phyloP scores from a whole-genome alignment of 1,140 invertebrate genomes.

The Listronotus oregonensis region DNA sequence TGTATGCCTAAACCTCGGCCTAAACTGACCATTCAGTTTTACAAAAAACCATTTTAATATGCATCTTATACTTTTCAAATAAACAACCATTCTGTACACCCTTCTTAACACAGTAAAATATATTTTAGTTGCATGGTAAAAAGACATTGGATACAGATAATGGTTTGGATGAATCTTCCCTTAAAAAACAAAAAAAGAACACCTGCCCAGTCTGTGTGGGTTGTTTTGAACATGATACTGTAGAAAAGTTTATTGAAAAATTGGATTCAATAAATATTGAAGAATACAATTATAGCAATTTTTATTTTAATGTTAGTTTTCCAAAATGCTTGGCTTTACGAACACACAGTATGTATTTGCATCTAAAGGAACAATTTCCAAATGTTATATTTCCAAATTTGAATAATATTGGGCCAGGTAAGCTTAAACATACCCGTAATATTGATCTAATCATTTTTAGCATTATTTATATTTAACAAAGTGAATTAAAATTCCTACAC shows the following conservation, averaged over 20 bases:
- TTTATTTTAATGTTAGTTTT: slow-evolving; percentile 56
- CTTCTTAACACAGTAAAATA: no score
- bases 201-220: slow-evolving; percentile 67
- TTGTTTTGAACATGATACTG: slow-evolving; percentile 62
- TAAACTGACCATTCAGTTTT: no score
- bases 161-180: slow-evolving; percentile 14
- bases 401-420: slow-evolving; percentile 27
- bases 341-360: slow-evolving; percentile 57
- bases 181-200: slow-evolving; percentile 49
- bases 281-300: slow-evolving; percentile 55
- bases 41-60: no score
- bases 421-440: slow-evolving; percentile 21
- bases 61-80: no score
- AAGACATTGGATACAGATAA: slow-evolving; percentile 18
- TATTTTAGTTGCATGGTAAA: neutral
- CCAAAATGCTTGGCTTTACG: slow-evolving; percentile 56
- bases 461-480: no score
- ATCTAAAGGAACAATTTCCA: slow-evolving; percentile 55
- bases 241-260: slow-evolving; percentile 56
- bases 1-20: no score
- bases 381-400: slow-evolving; percentile 36
- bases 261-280: slow-evolving; percentile 54
- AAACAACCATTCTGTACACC: no score
- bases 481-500: no score
- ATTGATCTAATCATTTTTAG: no score